Evolutionary conservation across 1,140 invertebrate genomes (phyloP).

Genomic region (Aleiodes sp.): DNA sequence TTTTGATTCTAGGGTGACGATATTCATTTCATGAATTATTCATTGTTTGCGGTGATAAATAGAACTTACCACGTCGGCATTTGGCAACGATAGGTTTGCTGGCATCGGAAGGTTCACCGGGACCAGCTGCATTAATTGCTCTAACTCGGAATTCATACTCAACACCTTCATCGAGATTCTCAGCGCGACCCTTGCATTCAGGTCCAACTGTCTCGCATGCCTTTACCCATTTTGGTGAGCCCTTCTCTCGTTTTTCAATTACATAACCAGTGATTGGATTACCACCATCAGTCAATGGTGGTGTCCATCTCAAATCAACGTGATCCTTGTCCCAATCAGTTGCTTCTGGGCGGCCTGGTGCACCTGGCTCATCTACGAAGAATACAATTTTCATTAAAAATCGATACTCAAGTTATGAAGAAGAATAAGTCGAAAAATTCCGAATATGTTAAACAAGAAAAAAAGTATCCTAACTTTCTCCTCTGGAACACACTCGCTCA

Average conservation of each 20-base stretch:
- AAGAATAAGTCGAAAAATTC: background rate
- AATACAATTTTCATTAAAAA: background rate
- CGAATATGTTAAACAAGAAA: background rate
- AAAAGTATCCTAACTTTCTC: no score
- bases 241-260: slow-evolving; percentile 93
- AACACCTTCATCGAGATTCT: slow-evolving; percentile 84
- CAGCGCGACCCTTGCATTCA: slow-evolving; percentile 81
- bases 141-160: slow-evolving; percentile 90
- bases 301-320: slow-evolving; percentile 91
- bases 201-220: slow-evolving; percentile 80
- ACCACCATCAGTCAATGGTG: slow-evolving; percentile 89
- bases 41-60: slow-evolving; percentile 48
- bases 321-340: slow-evolving; percentile 95
- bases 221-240: slow-evolving; percentile 84
- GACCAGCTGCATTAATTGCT: slow-evolving; percentile 82
- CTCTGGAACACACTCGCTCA: no score
- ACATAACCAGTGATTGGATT: slow-evolving; percentile 93
- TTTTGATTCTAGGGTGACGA: no score
- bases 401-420: background rate
- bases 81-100: slow-evolving; percentile 82
- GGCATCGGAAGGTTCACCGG: slow-evolving; percentile 80
- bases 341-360: slow-evolving; percentile 87
- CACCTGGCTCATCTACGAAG: slow-evolving; percentile 83
- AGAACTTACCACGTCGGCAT: slow-evolving; percentile 83
- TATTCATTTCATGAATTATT: no score